Percentiles rank a stretch among this genome's conserved stretches.
Conservation (phyloP, 1,140 invertebrate genomes). For the Panagrolaimus sp. region DNA sequence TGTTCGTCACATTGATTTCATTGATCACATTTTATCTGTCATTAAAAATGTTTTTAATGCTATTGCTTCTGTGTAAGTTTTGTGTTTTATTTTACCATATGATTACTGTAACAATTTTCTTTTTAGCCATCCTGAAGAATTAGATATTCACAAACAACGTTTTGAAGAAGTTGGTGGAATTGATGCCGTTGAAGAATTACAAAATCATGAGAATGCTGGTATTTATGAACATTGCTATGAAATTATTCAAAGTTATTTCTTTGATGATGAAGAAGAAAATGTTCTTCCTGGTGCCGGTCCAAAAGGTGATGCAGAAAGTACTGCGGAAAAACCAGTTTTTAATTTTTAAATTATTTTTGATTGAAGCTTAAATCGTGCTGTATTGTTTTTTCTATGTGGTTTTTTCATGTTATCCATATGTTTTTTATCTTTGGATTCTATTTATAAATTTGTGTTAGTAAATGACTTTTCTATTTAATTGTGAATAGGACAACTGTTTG, state of each 20-base stretch:
- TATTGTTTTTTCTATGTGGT: too few relatives aligned
- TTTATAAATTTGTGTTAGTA: too few relatives aligned
- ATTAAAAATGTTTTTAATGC: conserved; percentile 23
- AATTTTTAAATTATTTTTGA: too few relatives aligned
- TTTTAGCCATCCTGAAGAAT: conserved; percentile 26
- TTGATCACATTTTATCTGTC: conserved; percentile 27
- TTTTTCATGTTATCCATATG: too few relatives aligned
- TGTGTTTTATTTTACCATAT: neutral
- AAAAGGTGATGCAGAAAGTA: too few relatives aligned
- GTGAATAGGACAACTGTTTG: too few relatives aligned
- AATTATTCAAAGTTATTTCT: conserved; percentile 32
- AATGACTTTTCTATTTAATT: too few relatives aligned
- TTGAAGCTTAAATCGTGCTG: too few relatives aligned
- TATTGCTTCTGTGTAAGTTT: conserved; percentile 9
- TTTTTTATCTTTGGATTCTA: too few relatives aligned
- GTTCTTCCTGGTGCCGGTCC: too few relatives aligned
- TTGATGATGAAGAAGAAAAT: conserved; percentile 23
- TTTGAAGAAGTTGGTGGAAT: conserved; percentile 34
- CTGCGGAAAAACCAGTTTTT: too few relatives aligned
- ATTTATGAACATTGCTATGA: conserved; percentile 30
- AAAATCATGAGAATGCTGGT: conserved; percentile 23
- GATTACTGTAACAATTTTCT: neutral
- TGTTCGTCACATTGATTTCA: conserved; percentile 32
- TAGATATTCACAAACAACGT: conserved; percentile 12
- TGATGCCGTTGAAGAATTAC: conserved; percentile 25